phyloP scores from a whole-genome alignment of 2,113 vertebrate species.

The Todiramphus saurophagus region DNA sequence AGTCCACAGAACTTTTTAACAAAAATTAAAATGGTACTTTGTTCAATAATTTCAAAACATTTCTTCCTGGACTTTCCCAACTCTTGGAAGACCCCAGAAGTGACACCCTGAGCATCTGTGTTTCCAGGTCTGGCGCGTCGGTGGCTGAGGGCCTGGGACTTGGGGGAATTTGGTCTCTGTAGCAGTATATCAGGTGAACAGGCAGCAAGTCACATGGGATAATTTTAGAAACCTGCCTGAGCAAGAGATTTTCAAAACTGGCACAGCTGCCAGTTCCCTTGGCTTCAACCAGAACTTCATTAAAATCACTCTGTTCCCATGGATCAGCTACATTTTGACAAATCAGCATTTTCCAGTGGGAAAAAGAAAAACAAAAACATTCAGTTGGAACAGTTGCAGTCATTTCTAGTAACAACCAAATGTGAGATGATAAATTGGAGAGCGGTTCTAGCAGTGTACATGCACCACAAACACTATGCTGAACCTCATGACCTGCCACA shows the following conservation, averaged over 20 bases:
- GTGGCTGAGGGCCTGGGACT: neutral
- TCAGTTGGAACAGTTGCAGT: neutral
- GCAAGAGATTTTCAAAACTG: neutral
- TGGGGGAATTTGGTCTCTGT: neutral
- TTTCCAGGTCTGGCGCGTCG: neutral
- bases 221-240: slow-evolving; percentile 5
- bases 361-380: slow-evolving; percentile 29
- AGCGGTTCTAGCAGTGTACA: neutral
- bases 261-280: neutral
- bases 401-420: neutral
- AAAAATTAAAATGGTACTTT: neutral
- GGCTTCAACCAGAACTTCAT: neutral
- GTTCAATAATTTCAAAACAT: neutral
- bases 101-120: neutral
- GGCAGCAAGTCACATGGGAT: neutral
- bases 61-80: neutral
- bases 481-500: neutral
- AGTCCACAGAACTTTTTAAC: neutral
- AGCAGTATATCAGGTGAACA: neutral
- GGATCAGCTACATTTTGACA: slow-evolving; percentile 13
- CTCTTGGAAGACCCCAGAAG: neutral
- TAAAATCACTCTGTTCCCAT: slow-evolving; percentile 12
- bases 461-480: neutral
- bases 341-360: slow-evolving; percentile 38
- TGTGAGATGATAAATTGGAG: neutral